A percentile compares a stretch with the other conserved stretches of the same genome.
Evolutionary conservation across 1,140 invertebrate species (phyloP).

Genomic region (Aphelinus certus): DNA sequence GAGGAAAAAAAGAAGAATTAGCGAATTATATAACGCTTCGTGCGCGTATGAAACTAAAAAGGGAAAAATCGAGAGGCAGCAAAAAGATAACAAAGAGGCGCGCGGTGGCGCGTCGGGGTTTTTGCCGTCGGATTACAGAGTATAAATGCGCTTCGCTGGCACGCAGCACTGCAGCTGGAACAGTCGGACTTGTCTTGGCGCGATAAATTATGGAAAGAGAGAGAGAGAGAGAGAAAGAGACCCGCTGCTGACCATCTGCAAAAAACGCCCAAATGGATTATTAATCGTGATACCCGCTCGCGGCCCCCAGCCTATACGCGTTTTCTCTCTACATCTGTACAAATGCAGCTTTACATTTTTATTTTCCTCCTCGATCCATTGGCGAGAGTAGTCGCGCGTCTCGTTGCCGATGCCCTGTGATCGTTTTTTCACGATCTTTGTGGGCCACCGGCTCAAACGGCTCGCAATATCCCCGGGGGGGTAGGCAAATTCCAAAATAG

Average conservation of each 20-base stretch:
- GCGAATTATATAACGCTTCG: background rate
- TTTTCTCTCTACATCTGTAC: background rate
- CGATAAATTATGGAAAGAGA: slow-evolving; percentile 25
- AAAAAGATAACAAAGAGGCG: slow-evolving; percentile 28
- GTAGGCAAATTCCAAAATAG: too few species aligned
- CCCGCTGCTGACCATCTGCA: slow-evolving; percentile 48
- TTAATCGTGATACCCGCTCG: slow-evolving; percentile 53
- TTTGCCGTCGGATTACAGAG: slow-evolving; percentile 32
- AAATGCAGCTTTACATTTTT: slow-evolving; percentile 3
- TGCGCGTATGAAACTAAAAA: slow-evolving; percentile 7
- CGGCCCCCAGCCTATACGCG: too few species aligned
- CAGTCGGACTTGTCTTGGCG: slow-evolving; percentile 12
- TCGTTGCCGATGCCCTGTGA: background rate
- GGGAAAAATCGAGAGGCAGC: background rate
- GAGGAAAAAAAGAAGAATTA: slow-evolving; percentile 1
- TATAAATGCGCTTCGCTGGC: slow-evolving; percentile 30
- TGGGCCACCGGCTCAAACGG: too few species aligned
- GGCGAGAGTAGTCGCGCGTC: slow-evolving; percentile 15
- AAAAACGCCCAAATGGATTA: slow-evolving; percentile 62
- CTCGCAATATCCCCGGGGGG: too few species aligned
- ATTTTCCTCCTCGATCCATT: background rate
- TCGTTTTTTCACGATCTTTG: slow-evolving; percentile 17
- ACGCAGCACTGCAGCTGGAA: background rate
- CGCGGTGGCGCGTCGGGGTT: slow-evolving; percentile 16
- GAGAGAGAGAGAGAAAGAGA: background rate